Base-by-base conservation (phyloP, 2,113 vertebrate genomes). In the Pungitius pungitius region DNA sequence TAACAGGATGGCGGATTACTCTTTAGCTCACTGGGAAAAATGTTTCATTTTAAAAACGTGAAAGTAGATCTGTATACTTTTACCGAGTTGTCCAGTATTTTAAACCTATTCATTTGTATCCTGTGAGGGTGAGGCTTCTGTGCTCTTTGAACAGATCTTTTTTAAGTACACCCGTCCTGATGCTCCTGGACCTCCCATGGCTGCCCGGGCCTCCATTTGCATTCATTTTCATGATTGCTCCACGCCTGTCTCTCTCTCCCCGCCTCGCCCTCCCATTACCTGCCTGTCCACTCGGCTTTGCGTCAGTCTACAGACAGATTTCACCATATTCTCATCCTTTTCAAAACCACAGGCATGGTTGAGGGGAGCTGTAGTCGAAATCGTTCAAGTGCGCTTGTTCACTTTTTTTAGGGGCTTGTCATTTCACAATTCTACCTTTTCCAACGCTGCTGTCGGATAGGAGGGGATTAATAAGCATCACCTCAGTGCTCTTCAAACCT, bases 201-300 rank as follows among this genome's bases (percentile, higher is more conserved):
- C 90, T 93, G 82, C 83, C 72, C 70, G 85, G 69, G 84, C 81
- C 82, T 90, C 85, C 61, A 94, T 94, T 94, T 93, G 91, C 92
- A 94, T 94, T 93, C 83, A 84, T 93, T 93, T 93, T 94, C 90
- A 91, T 93, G 91, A 94, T 92, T 92, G 89, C 88, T 75, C 85
- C 85, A 87, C 81, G 89, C 83, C 83, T 88, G 86, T 87, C 87
- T 90, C 85, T 70, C 86, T 69, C 73, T 75, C 75, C 73, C 79
- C 52, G 61, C 84, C 81, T 90, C 86, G 65, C 79, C 82, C 85
- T 87, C 85, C 85, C 79, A 88, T 91, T 90, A 91, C 85, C 89
- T 91, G 84, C 83, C 85, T 91, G 83, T 90, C 90, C 81, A 88
- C 87, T 89, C 73, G 61, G 70, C 90, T 92, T 89, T 91, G 85